Evolutionary conservation across 2,113 vertebrate genomes (phyloP), one percentile per base, ranked within the genome.

Genomic region (Struthidea cinerea): DNA sequence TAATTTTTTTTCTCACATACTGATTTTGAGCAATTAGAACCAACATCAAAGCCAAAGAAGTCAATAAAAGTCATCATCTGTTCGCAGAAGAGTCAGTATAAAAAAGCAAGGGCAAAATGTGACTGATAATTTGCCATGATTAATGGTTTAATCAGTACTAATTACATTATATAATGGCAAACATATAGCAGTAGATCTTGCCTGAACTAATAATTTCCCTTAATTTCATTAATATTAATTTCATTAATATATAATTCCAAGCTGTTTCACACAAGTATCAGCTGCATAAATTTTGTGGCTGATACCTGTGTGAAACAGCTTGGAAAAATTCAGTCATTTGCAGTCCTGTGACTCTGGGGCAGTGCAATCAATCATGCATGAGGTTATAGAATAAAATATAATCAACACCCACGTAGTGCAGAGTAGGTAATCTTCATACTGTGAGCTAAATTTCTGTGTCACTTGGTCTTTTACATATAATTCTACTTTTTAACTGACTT

Each of bases 181-280:
- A 92, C 28, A 64, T 88, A 71, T 8, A 96, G 59, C 56, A 78
- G 11, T 82, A 63, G 41, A 33, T 69, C 39, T 87, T 93, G 56
- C 64, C 33, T 82, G 49, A 93, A 68, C 64, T 80, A 91, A 56
- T 94, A 90, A 78, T 95, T 93, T 87, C 65, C 85, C 89, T 95
- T 92, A 94, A 95, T 95, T 95, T 82, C 37, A 68, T 95, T 94
- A 90, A 90, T 92, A 71, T 78, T 97, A 7, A 86, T 96, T 37
- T 59, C n/a, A 37, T 60, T 60, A 60, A 37, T 37, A 37, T 26
- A 6, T 37, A 60, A 37, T 37, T 37, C 23, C n/a, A 37, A 60
- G 23, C n/a, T 60, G 23, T 60, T 60, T 60, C n/a, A 37, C 57
- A 60, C 57, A 26, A 35, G 16, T 60, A 26, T 37, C n/a, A 60